Base-by-base conservation (phyloP, 2,113 vertebrate species). In the Megaleporinus macrocephalus region DNA sequence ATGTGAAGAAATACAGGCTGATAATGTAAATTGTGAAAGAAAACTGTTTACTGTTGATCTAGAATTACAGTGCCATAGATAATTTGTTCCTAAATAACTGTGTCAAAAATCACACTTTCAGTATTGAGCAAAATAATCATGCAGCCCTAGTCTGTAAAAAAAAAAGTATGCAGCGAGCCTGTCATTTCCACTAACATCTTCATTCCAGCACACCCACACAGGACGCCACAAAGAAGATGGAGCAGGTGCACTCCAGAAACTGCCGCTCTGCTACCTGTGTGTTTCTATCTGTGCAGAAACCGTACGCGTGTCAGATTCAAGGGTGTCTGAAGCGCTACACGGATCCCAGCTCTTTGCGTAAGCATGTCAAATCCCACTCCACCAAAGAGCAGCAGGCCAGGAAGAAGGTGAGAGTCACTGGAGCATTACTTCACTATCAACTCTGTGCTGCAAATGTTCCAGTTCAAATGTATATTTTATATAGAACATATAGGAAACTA, bases 301-400 rank as follows among this genome's bases (percentile, higher is more conserved):
- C 98, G 20, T 99, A 99, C 44, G 96, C 93, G 0, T 99, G 98
- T 93, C 97, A 99, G 92, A 95, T 99, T 89, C 96, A 95, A 44
- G 98, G 97, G 87, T 99, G 98, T 85, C 89, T 89, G 71, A 99
- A 99, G 89, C 95, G 98, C 62, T 99, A 99, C 88, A 99, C 98
- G 72, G 98, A 99, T 86, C 98, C 98, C 77, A 99, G 98, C 92
- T 99, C 98, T 74, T 88, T 99, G 85, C 93, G 98, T 89, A 99
- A 99, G 84, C 98, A 99, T 2, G 92, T 98, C 85, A 99, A 98
- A 90, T 96, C 97, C 30, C 98, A 99, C 91, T 96, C 96, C 53
- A 94, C 92, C 81, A 96, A 96, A 94, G 96, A 99, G 79, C 95
- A 96, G 80, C 97, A 98, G 87, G 93, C 94, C 78, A 92, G 96